Percentiles rank a stretch among this genome's conserved stretches.
Evolutionary conservation across 2,888 invertebrate species (phyloP).

Genomic region (Desoria tigrina): DNA sequence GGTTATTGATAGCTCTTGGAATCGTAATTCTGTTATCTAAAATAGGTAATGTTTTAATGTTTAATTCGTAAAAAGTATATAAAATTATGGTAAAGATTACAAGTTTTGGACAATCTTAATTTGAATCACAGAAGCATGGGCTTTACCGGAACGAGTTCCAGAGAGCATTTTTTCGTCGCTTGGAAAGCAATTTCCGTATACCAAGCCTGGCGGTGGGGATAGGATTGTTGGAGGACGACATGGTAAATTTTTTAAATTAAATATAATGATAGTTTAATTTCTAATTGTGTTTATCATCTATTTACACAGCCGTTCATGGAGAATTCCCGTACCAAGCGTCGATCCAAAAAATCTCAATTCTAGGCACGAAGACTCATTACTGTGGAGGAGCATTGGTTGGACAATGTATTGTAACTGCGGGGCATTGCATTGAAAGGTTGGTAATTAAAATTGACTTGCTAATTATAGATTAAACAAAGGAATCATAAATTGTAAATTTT

Average conservation of each 20-base stretch:
- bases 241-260: slow-evolving; percentile 20
- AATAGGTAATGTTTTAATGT: not conserved
- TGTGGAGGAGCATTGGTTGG: slow-evolving; percentile 48
- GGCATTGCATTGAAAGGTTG: slow-evolving; percentile 51
- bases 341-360: slow-evolving; percentile 49
- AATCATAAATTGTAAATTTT: not conserved
- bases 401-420: slow-evolving; percentile 48
- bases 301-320: slow-evolving; percentile 43
- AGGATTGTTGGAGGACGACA: slow-evolving; percentile 48
- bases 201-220: slow-evolving; percentile 44
- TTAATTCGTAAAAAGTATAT: not conserved
- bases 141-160: slow-evolving; percentile 35
- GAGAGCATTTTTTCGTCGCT: slow-evolving; percentile 27
- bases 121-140: slow-evolving; percentile 18
- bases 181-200: slow-evolving; percentile 30
- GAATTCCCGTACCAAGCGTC: slow-evolving; percentile 51
- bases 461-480: not conserved
- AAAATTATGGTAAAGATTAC: not conserved
- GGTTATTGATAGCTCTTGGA: not conserved
- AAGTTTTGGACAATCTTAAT: not conserved
- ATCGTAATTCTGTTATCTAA: not conserved
- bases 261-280: no score
- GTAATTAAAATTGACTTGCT: not conserved
- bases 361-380: slow-evolving; percentile 49
- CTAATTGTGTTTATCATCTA: not conserved